Base-by-base conservation (phyloP, 2,113 vertebrate genomes). In the Crotalus helleri region DNA sequence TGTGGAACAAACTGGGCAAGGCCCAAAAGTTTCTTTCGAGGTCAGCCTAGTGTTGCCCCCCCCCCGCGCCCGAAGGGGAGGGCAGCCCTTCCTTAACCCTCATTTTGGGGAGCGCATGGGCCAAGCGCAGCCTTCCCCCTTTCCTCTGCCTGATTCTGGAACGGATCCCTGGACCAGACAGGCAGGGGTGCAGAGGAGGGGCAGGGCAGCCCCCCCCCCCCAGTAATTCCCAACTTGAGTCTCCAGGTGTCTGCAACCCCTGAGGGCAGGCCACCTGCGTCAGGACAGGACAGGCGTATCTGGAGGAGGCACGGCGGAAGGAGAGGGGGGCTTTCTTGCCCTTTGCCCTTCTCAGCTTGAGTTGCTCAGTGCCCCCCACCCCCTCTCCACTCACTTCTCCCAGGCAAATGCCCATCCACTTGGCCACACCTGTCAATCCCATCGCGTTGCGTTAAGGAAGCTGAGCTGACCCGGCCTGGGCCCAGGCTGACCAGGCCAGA, bases 311-410 rank as follows among this genome's bases (percentile, higher is more conserved):
- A 51, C 1, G 49, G 49, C 8, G 49, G 0, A 6, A 8, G 55
- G 26, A 29, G 91, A 39, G 53, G 0, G 1, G 54, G 0, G 0
- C 54, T 23, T 23, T 59, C 92, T 39, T 8, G 26, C 4, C 57
- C 23, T 39, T 5, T 64, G 91, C 57, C 69, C n/a, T 0, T 57
- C 64, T 88, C 69, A 81, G n/a, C 69, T 8, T 39, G 69, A 39
- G 33, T 39, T 81, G 69, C 17, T n/a, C 69, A 33, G 57, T 19
- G 17, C 17, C 55, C 55, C 19, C 15, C 57, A 19, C 87, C 92
- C 55, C 90, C 64, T 17, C 11, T 85, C 93, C 93, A 1, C 61
- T 85, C 95, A 94, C 21, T 95, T 95, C 95, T 29, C 19, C 93
- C 89, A 49, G 95, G 95, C 88, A 85, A 54, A 69, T 54, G 58